A percentile compares a stretch with the other conserved stretches of the same genome.
Conservation (phyloP, 2,797 vertebrate genomes). For the Corythornis leucogaster region DNA sequence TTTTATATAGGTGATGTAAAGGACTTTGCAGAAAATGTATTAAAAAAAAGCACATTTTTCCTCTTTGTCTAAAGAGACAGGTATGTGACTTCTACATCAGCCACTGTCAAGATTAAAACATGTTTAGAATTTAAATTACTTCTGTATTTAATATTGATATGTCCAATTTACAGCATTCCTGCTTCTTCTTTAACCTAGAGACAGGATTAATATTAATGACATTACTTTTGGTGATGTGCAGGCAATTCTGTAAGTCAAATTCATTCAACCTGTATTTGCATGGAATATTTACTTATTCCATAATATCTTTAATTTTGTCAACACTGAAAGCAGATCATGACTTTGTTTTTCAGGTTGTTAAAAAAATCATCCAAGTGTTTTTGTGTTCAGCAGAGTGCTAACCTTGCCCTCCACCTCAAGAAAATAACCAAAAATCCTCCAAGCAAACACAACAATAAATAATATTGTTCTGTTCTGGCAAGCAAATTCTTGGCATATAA, state of each 20-base stretch:
- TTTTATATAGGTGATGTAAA: neutral
- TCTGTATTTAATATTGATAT: conserved; percentile 22
- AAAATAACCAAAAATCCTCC: neutral
- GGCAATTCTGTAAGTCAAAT: neutral
- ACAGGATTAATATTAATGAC: neutral
- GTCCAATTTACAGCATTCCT: neutral
- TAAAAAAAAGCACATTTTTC: neutral
- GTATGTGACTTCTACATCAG: neutral
- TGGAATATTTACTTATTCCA: neutral
- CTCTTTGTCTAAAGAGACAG: neutral
- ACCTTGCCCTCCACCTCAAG: rapidly evolving
- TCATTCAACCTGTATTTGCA: neutral
- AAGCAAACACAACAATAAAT: neutral
- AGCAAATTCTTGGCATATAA: neutral
- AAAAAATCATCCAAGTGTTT: neutral
- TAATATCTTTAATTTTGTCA: neutral
- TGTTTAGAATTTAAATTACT: conserved; percentile 2
- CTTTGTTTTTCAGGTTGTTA: neutral
- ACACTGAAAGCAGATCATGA: neutral
- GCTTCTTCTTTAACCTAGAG: conserved; percentile 8
- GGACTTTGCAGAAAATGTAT: neutral
- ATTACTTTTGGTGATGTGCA: neutral
- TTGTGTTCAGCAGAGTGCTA: neutral
- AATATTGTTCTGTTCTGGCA: neutral
- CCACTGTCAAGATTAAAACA: neutral